Evolutionary conservation across 2,797 vertebrate genomes (phyloP).

Genomic region (Halcyon leucocephala): DNA sequence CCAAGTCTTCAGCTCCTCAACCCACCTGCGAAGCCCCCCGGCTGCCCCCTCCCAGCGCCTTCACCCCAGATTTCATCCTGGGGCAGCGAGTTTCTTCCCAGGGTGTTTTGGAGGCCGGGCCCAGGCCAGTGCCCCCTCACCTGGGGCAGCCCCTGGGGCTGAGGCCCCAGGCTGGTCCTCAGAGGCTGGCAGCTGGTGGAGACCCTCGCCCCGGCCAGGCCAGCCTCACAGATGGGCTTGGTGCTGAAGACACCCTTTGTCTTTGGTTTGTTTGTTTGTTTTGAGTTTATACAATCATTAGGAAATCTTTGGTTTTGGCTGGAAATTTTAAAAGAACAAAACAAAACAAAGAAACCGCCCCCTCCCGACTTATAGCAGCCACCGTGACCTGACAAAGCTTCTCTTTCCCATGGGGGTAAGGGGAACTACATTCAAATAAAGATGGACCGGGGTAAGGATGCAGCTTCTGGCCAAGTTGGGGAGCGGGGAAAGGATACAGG

Average conservation of each 20-base stretch:
- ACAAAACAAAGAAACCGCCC: slow-evolving; percentile 85
- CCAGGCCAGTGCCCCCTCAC: background rate
- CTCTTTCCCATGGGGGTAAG: slow-evolving; percentile 57
- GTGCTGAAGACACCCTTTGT: slow-evolving; percentile 82
- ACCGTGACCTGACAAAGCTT: slow-evolving; percentile 79
- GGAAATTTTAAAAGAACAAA: slow-evolving; percentile 87
- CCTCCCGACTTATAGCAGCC: slow-evolving; percentile 81
- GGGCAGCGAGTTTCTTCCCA: background rate
- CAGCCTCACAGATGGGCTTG: slow-evolving; percentile 74
- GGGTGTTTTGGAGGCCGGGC: background rate
- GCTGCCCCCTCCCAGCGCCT: background rate
- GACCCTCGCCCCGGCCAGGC: background rate
- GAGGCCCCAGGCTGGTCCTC: background rate
- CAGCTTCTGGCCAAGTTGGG: slow-evolving; percentile 73
- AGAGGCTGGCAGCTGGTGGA: background rate
- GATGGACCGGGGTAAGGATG: slow-evolving; percentile 71
- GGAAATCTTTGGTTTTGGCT: slow-evolving; percentile 99
- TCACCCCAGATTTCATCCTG: background rate
- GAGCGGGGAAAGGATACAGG: slow-evolving; percentile 68
- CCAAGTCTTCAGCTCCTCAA: slow-evolving; percentile 75
- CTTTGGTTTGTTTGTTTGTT: slow-evolving; percentile 89
- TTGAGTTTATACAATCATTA: slow-evolving; percentile 97
- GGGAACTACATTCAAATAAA: slow-evolving; percentile 85
- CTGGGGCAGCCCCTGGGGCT: background rate
- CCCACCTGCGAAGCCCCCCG: slow-evolving; percentile 63